Percentiles rank a stretch among this genome's conserved stretches.
Evolutionary conservation across 2,888 invertebrate species (phyloP).

Genomic region (Zhuqinia jingwanae): DNA sequence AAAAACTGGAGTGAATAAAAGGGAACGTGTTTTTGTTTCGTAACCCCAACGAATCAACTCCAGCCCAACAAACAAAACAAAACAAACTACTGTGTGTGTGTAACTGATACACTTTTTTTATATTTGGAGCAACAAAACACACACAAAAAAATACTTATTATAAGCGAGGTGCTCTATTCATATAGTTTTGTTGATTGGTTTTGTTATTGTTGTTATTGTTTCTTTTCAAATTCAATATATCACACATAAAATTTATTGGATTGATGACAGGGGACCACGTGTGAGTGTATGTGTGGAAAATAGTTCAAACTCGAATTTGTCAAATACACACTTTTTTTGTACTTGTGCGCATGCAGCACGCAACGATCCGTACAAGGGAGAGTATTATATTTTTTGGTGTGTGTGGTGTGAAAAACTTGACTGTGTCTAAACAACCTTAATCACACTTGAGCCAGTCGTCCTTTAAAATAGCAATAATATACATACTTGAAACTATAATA

Average conservation of each 20-base stretch:
- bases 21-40: slow-evolving; percentile 29
- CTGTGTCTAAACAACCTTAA: slow-evolving; percentile 2
- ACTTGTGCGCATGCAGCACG: slow-evolving; percentile 2
- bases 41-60: slow-evolving; percentile 4
- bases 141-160: too few relatives aligned
- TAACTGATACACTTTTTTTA: slow-evolving; percentile 66
- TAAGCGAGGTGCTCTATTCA: slow-evolving; percentile 57
- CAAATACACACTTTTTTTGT: not conserved
- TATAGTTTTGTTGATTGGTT: slow-evolving; percentile 42
- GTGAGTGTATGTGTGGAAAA: slow-evolving; percentile 58
- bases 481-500: not conserved
- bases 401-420: slow-evolving; percentile 36
- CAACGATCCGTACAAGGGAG: too few relatives aligned
- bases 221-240: slow-evolving; percentile 7
- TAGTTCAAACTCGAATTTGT: slow-evolving; percentile 37
- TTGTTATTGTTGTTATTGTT: slow-evolving; percentile 23
- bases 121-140: slow-evolving; percentile 61
- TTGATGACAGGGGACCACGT: slow-evolving; percentile 53
- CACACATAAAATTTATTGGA: slow-evolving; percentile 58
- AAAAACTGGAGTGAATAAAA: slow-evolving; percentile 5
- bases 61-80: not conserved
- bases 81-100: too few relatives aligned
- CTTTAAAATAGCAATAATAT: not conserved
- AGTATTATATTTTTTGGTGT: too few relatives aligned
- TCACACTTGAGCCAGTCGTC: not conserved